Conservation (phyloP, 2,797 vertebrate genomes). For the Lateolabrax maculatus region DNA sequence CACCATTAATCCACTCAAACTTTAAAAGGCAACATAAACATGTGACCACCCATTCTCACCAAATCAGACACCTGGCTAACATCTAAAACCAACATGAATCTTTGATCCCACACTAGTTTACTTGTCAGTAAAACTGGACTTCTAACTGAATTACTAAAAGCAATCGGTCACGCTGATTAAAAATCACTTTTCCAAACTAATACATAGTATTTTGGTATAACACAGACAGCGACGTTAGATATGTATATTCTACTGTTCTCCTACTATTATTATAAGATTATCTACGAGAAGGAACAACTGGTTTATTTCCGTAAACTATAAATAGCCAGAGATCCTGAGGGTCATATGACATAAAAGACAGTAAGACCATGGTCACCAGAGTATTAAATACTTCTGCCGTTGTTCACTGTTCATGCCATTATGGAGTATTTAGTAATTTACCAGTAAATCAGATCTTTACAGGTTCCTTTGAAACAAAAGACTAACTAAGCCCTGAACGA, state of each 20-base stretch:
- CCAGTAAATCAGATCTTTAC: not conserved
- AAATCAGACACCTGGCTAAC: not conserved
- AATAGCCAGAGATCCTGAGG: constrained; percentile 16
- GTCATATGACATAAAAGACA: constrained; percentile 48
- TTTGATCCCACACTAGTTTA: not conserved
- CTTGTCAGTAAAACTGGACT: not conserved
- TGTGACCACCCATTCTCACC: not conserved
- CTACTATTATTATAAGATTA: not conserved
- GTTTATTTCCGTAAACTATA: constrained; percentile 56
- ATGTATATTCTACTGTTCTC: not conserved
- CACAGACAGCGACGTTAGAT: not conserved
- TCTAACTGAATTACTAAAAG: not conserved
- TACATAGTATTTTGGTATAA: not conserved
- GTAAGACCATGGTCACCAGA: not conserved
- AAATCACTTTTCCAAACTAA: not conserved
- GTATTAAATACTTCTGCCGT: not conserved
- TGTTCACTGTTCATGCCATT: not conserved
- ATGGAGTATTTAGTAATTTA: not conserved
- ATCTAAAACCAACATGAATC: not conserved
- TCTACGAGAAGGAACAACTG: not conserved
- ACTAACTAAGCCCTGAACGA: not conserved
- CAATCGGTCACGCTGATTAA: not conserved
- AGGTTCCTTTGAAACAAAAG: not conserved
- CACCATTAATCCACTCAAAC: not conserved
- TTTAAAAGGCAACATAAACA: not conserved